Base-by-base conservation (phyloP, 2,888 invertebrate species). In the Acrobasis consociella region DNA sequence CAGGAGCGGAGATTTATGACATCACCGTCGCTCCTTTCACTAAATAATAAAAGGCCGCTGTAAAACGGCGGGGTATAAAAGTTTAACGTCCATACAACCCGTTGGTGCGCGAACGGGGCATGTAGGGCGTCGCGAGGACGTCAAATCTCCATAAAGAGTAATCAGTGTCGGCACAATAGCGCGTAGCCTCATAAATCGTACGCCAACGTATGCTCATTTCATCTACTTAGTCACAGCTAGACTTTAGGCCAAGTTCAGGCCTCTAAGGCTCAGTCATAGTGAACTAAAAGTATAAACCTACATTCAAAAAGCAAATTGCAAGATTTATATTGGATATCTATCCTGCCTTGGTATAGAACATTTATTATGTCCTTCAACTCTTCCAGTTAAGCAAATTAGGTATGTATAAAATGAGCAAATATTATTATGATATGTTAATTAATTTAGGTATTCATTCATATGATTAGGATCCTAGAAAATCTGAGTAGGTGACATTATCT, bases 31-130 rank as follows among this genome's bases (percentile, higher is more conserved):
- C 86, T 89, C 90, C 89, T 91, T 92, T 91, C 91, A 92, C 91
- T 92, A 92, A 91, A 92, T 92, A 92, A 92, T 91, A 90, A 91
- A 91, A 90, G 89, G 84, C 82, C 83, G 89, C 89, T 91, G 90
- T 91, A 91, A 91, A 92, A 91, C 90, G 85, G 85, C 81, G 74
- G 84, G 81, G 89, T 87, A 87, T 92, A 92, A 91, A 92, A 91
- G 83, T 91, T 91, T 91, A 90, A 92, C 88, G 88, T 85, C 84
- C 87, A 89, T 86, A 86, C 91, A 90, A 89, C 90, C 91, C 91
- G 90, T 87, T 88, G 85, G 85, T 86, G 82, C 80, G 87, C 85
- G 84, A 84, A 82, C 85, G 80, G 77, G 77, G 80, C 83, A 79
- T 81, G 77, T 79, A 78, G 78, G 82, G 83, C 82, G 81, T 56